Evolutionary conservation across 2,797 vertebrate species (phyloP), one percentile per base, ranked within the genome.

Genomic region (Yasuhikotakia modesta): DNA sequence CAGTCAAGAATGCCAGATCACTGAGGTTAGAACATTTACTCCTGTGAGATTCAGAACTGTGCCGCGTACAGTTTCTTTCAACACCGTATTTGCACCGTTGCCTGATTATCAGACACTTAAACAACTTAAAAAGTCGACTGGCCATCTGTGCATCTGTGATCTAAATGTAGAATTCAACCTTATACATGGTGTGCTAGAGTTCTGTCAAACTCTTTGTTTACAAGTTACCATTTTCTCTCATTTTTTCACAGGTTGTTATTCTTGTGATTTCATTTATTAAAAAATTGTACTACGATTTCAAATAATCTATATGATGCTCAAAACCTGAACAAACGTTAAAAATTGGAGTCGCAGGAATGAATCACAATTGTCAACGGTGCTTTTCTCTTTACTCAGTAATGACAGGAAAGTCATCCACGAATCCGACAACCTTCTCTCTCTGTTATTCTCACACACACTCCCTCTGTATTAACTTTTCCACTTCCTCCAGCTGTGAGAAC

Each of bases 401-500:
- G 58, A 5, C 21, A 67, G 67, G 48, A 79, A 72, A 78, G 43
- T 53, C 71, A 79, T 76, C 22, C 45, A 48, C 13, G 30, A 65
- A 17, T 53, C 61, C 61, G 52, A 45, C 43, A 58, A 48, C 69
- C 57, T n/a, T 71, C 39, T 53, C 70, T 43, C 21, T 19, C 24
- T 63, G n/a, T 35, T 48, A 57, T 67, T 53, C 48, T 35, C 43
- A 17, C 14, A 53, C 46, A 73, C 53, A 32, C 45, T 60, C 46
- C 50, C 77, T 63, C 24, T 12, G 63, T 50, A 72, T 79, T 57
- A 82, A 71, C 69, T 83, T 80, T 57, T 63, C 61, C 66, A 76
- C 58, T 68, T 73, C 58, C 68, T 68, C 39, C 61, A 71, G 76
- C 83, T 67, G 27, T 65, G 79, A 73, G 75, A 72, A 61, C 77